A percentile compares a stretch with the other conserved stretches of the same genome.
Evolutionary conservation across 92 coral and sea anemone species (phyloP).

Genomic region (Actinernus sp.): DNA sequence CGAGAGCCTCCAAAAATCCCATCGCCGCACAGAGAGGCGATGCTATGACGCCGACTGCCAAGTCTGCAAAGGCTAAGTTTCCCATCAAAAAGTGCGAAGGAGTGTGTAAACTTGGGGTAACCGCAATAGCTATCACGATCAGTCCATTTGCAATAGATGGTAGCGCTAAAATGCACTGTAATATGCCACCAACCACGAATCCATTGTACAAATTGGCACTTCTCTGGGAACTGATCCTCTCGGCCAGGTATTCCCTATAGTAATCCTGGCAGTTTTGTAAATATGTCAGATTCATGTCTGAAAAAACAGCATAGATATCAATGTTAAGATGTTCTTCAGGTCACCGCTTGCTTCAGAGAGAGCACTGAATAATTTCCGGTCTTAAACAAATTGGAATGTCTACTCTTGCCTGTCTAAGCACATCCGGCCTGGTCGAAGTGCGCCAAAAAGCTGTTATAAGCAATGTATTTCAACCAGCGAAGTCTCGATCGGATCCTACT

Average conservation of each 20-base stretch:
- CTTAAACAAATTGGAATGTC: no score
- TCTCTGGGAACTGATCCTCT: neutral
- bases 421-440: no score
- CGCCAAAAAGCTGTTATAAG: no score
- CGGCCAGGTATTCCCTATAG: neutral
- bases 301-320: no score
- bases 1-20: neutral
- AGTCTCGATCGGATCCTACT: no score
- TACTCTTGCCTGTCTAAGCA: no score
- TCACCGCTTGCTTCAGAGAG: no score
- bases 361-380: no score
- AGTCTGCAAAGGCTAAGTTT: neutral
- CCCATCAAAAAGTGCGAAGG: neutral
- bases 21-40: neutral
- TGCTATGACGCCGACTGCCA: neutral
- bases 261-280: neutral
- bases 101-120: neutral
- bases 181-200: neutral
- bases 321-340: no score
- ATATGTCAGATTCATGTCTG: neutral
- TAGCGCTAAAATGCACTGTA: neutral
- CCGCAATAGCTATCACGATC: neutral
- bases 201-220: neutral
- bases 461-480: no score
- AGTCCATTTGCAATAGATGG: neutral